Evolutionary conservation across 2,113 vertebrate genomes (phyloP).

Genomic region (Choloepus hoffmanni): DNA sequence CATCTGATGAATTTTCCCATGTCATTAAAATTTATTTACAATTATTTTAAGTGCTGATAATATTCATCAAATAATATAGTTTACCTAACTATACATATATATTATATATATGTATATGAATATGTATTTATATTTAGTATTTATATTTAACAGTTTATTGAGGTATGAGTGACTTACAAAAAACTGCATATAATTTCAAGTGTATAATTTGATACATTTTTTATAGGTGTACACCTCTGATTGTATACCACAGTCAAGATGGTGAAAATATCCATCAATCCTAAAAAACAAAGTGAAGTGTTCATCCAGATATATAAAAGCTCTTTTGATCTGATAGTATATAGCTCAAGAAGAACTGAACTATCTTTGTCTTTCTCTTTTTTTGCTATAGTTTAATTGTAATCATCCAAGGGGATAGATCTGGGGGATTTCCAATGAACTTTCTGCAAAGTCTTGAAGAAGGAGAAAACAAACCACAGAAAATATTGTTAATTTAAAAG

Average conservation of each 20-base stretch:
- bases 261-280: not conserved
- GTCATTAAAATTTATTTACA: not conserved
- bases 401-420: not conserved
- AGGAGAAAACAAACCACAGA: not conserved
- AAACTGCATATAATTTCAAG: not conserved
- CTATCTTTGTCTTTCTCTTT: constrained; percentile 11
- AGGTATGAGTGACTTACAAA: not conserved
- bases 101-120: too few species aligned
- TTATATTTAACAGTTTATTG: not conserved
- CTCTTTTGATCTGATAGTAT: not conserved
- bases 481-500: constrained; percentile 33
- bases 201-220: not conserved
- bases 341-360: not conserved
- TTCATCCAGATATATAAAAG: not conserved
- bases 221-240: not conserved
- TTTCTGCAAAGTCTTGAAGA: constrained; percentile 32
- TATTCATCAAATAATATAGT: not conserved
- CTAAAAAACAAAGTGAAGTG: not conserved
- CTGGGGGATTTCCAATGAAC: not conserved
- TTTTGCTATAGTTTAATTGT: constrained; percentile 44
- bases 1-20: not conserved
- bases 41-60: not conserved
- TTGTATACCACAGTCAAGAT: not conserved
- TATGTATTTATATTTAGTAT: not conserved
- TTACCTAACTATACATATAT: not conserved